These are phyloP conservation scores for Oreotragus oreotragus DNA, from an alignment of 2,113 vertebrate species.

Conservation along the genomic window DNA sequence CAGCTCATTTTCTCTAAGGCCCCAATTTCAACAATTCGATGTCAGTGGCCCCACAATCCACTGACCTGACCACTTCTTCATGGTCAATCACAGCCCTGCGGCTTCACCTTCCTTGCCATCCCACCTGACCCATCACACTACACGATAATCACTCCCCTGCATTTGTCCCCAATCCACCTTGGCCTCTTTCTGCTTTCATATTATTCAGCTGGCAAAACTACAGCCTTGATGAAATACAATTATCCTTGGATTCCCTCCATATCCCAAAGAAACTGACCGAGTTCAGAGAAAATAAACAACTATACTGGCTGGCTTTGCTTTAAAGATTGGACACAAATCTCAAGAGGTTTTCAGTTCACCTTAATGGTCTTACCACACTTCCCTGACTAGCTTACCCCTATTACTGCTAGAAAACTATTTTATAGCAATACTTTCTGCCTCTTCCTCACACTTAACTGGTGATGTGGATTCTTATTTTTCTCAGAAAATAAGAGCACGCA, in stretches of 20 bases:
- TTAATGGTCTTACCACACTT: neutral
- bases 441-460: neutral
- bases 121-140: neutral
- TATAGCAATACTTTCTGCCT: neutral
- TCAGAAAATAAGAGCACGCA: conserved; percentile 4
- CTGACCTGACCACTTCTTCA: neutral
- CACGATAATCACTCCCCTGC: neutral
- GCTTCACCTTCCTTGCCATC: neutral
- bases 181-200: neutral
- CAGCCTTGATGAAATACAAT: neutral
- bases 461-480: neutral
- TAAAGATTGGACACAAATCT: neutral
- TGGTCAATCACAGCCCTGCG: neutral
- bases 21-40: neutral
- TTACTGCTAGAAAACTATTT: neutral
- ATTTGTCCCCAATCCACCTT: neutral
- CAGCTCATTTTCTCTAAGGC: neutral
- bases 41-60: neutral
- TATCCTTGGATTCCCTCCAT: neutral
- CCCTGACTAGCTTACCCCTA: neutral
- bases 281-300: conserved; percentile 19
- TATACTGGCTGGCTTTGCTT: neutral
- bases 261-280: neutral
- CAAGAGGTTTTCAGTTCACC: neutral
- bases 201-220: neutral